These are phyloP conservation scores for Aphidoletes aphidimyza DNA, from an alignment of 2,888 invertebrate genomes.

Conservation along the genomic window DNA sequence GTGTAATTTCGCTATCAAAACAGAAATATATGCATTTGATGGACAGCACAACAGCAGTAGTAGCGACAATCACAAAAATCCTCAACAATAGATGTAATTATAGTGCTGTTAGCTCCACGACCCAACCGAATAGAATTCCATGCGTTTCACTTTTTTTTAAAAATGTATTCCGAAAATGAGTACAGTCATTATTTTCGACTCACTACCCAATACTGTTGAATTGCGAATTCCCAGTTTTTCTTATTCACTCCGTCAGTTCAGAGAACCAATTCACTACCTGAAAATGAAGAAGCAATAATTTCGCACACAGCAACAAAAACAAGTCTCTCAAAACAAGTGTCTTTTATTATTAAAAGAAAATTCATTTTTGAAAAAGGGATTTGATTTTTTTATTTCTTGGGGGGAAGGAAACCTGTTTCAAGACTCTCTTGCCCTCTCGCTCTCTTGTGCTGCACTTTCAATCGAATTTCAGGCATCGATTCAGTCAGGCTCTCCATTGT, in stretches of 20 bases:
- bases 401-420: background rate
- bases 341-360: conserved; percentile 3
- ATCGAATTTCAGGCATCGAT: too few relatives aligned
- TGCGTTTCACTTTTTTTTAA: background rate
- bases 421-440: too few relatives aligned
- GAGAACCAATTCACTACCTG: too few relatives aligned
- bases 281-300: background rate
- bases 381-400: too few relatives aligned
- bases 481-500: too few relatives aligned
- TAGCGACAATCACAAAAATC: conserved; percentile 10
- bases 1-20: conserved; percentile 40
- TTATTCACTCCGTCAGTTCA: too few relatives aligned
- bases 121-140: too few relatives aligned
- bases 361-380: background rate
- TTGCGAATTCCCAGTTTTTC: too few relatives aligned
- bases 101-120: background rate
- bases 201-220: too few relatives aligned
- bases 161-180: too few relatives aligned
- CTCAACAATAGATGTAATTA: conserved; percentile 50
- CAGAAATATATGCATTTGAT: background rate
- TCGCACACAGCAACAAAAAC: background rate
- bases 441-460: too few relatives aligned
- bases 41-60: conserved; percentile 33
- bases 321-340: conserved; percentile 38
- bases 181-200: too few relatives aligned